Conservation (phyloP, 2,113 vertebrate genomes). For the Cardinalis cardinalis region DNA sequence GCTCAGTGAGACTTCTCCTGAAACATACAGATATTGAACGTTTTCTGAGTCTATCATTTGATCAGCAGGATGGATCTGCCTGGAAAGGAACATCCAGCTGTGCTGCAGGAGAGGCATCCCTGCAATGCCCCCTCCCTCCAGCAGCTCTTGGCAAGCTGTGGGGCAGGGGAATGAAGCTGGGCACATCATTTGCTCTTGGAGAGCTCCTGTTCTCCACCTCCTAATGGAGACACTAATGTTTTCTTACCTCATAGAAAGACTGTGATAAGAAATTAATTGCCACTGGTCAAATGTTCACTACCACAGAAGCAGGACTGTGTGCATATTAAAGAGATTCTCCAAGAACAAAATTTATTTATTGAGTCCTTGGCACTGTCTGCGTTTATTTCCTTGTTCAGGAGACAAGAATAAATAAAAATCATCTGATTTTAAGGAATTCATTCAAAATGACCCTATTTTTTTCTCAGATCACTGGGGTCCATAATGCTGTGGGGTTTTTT, state of each 20-base stretch:
- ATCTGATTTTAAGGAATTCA: neutral
- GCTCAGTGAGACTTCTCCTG: neutral
- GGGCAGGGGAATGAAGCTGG: neutral
- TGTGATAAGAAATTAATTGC: slow-evolving; percentile 63
- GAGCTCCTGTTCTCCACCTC: neutral
- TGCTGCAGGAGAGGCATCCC: neutral
- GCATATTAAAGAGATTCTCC: slow-evolving; percentile 40
- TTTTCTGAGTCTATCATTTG: neutral
- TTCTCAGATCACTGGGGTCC: neutral
- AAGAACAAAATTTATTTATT: slow-evolving; percentile 22
- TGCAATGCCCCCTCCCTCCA: neutral
- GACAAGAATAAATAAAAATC: neutral
- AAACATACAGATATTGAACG: neutral
- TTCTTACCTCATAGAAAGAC: slow-evolving; percentile 55
- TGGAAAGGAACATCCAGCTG: neutral
- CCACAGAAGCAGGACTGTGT: neutral
- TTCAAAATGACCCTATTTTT: neutral
- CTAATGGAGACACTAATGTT: slow-evolving; percentile 48
- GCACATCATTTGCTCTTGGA: neutral
- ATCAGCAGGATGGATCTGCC: neutral
- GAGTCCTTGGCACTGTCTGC: neutral
- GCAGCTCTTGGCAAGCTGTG: neutral
- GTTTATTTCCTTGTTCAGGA: neutral
- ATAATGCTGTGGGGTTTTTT: accelerated
- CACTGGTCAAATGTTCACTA: slow-evolving; percentile 48